Conservation (phyloP, 2,113 vertebrate genomes). For the Stigmatopora nigra region DNA sequence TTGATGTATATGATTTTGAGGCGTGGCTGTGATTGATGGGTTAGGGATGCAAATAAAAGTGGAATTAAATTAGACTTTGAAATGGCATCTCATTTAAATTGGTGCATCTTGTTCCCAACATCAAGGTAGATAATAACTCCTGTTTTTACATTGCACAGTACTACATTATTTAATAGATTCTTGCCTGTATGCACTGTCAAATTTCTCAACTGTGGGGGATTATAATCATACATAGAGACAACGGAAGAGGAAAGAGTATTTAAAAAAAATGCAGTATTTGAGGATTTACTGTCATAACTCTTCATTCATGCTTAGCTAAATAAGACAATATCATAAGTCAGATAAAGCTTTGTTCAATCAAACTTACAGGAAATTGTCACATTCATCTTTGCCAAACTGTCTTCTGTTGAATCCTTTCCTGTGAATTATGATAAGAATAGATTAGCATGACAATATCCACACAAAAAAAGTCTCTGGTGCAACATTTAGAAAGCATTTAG, state of each 20-base stretch:
- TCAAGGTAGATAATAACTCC: slow-evolving; percentile 11
- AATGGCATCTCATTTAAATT: slow-evolving; percentile 52
- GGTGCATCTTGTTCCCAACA: slow-evolving; percentile 6
- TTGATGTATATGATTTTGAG: slow-evolving; percentile 46
- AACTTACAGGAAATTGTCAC: slow-evolving; percentile 40
- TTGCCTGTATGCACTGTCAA: slow-evolving; percentile 1
- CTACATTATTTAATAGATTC: slow-evolving; percentile 17
- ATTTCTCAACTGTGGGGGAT: slow-evolving; percentile 23
- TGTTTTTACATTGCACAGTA: slow-evolving; percentile 32
- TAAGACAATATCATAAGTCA: slow-evolving; percentile 36
- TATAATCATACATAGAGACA: slow-evolving; percentile 31
- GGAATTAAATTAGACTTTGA: slow-evolving; percentile 61
- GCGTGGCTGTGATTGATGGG: slow-evolving; percentile 52
- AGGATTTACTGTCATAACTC: slow-evolving; percentile 38
- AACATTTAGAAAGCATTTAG: background rate
- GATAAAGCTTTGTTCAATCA: slow-evolving; percentile 32
- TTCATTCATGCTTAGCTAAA: slow-evolving; percentile 33
- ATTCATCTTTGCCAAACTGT: slow-evolving; percentile 23
- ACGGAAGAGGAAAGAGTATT: slow-evolving; percentile 4
- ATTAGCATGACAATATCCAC: slow-evolving; percentile 13
- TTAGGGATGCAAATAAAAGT: slow-evolving; percentile 27
- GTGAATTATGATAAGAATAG: slow-evolving; percentile 18
- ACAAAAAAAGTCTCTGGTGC: slow-evolving; percentile 4
- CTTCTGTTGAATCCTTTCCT: slow-evolving; percentile 25
- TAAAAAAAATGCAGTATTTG: slow-evolving; percentile 11